phyloP scores from a whole-genome alignment of 23 tunicate species.

The Trididemnum miniatum region DNA sequence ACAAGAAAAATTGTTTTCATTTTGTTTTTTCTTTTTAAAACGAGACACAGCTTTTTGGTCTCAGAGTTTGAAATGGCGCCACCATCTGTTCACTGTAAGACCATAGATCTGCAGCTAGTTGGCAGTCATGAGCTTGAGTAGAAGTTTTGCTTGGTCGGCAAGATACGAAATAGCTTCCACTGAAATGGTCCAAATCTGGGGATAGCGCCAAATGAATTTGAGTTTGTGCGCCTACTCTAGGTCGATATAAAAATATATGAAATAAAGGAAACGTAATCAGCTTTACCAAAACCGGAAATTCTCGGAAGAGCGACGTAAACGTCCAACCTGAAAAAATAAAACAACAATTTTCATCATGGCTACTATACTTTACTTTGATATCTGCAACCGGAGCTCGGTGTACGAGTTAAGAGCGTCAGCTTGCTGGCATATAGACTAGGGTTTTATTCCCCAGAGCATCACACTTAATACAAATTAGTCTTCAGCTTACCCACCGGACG shows the following conservation, averaged over 20 bases:
- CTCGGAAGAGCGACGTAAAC: conserved; percentile 62
- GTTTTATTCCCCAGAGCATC: too few relatives aligned
- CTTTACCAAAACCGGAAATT: conserved; percentile 51
- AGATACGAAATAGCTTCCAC: conserved; percentile 62
- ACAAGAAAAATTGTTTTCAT: too few relatives aligned
- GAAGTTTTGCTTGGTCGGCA: conserved; percentile 39
- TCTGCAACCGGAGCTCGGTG: too few relatives aligned
- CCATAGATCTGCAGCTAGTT: conserved; percentile 51
- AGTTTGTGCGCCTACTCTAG: conserved; percentile 71
- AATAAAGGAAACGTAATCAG: conserved; percentile 46
- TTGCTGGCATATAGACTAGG: too few relatives aligned
- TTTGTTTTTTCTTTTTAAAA: too few relatives aligned
- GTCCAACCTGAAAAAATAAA: conserved; percentile 52
- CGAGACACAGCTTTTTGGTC: too few relatives aligned
- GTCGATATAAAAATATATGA: conserved; percentile 50
- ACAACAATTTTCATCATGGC: too few relatives aligned
- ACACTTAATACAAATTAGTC: too few relatives aligned
- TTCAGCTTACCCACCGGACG: too few relatives aligned
- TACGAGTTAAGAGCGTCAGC: too few relatives aligned
- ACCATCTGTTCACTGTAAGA: conserved; percentile 35
- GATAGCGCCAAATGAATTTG: conserved; percentile 64
- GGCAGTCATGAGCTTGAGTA: conserved; percentile 14
- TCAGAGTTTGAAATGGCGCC: too few relatives aligned
- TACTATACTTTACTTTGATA: too few relatives aligned
- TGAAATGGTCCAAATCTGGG: conserved; percentile 17